Conservation (phyloP, 37 sponge, comb jelly and placozoan genomes). For the Geodia barretti region DNA sequence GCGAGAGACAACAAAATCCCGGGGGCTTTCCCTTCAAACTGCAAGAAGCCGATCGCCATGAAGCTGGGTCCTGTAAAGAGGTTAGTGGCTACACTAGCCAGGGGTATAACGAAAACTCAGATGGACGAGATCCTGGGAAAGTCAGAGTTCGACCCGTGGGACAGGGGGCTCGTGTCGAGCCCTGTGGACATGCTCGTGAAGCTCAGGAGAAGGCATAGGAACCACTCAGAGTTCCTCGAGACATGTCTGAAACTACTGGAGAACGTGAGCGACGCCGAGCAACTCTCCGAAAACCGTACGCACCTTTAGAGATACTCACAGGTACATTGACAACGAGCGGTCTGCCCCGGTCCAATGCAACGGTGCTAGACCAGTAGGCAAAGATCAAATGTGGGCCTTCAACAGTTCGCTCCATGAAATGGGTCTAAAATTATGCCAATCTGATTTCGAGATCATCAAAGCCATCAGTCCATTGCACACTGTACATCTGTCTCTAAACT, state of each 20-base stretch:
- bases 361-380: background rate
- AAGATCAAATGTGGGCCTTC: conserved; percentile 3
- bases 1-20: too few relatives aligned
- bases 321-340: background rate
- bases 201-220: conserved; percentile 3
- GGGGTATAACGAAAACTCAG: background rate
- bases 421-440: background rate
- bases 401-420: conserved; percentile 8
- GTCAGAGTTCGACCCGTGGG: background rate
- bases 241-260: background rate
- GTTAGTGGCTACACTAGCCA: conserved; percentile 19
- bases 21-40: too few relatives aligned
- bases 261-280: background rate
- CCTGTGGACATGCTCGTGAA: conserved; percentile 5
- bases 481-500: too few relatives aligned
- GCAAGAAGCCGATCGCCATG: too few relatives aligned
- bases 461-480: conserved; percentile 26
- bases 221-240: background rate
- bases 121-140: conserved; percentile 6
- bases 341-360: background rate
- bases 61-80: background rate
- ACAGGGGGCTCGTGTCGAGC: background rate
- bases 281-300: background rate
- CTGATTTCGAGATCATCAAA: conserved; percentile 20
- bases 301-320: background rate